Evolutionary conservation across 1,140 invertebrate genomes (phyloP).

Genomic region (Oryzaephilus surinamensis): DNA sequence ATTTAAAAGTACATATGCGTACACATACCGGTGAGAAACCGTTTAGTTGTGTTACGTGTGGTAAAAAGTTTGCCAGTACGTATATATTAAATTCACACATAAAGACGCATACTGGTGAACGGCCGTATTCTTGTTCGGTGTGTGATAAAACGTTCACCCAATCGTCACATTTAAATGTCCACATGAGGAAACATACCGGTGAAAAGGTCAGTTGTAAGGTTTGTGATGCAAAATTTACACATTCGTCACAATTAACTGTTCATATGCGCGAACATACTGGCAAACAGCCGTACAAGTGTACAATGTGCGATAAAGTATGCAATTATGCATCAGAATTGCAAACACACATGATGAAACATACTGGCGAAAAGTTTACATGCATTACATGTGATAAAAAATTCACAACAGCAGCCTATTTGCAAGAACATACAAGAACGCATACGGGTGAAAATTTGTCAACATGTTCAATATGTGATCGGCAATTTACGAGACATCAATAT

Average conservation of each 20-base stretch:
- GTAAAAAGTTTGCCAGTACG: slow-evolving; percentile 42
- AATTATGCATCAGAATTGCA: slow-evolving; percentile 73
- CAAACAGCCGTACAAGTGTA: slow-evolving; percentile 57
- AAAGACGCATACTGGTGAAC: slow-evolving; percentile 42
- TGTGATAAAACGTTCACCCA: slow-evolving; percentile 59
- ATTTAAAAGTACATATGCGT: slow-evolving; percentile 43
- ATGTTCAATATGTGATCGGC: slow-evolving; percentile 41
- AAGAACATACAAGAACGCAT: slow-evolving; percentile 24
- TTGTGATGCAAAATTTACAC: slow-evolving; percentile 46
- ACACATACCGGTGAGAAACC: slow-evolving; percentile 50
- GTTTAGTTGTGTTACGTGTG: slow-evolving; percentile 41
- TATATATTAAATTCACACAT: slow-evolving; percentile 41
- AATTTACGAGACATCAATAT: slow-evolving; percentile 36
- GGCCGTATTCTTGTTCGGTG: slow-evolving; percentile 53
- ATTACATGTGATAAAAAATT: slow-evolving; percentile 33
- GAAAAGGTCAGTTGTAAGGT: slow-evolving; percentile 36
- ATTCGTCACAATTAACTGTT: slow-evolving; percentile 48
- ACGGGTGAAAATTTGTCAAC: slow-evolving; percentile 33
- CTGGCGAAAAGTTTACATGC: slow-evolving; percentile 52
- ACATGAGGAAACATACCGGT: slow-evolving; percentile 44
- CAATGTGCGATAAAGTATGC: slow-evolving; percentile 55
- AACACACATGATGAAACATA: slow-evolving; percentile 69
- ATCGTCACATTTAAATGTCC: slow-evolving; percentile 52
- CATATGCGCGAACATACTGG: slow-evolving; percentile 61
- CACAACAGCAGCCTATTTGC: slow-evolving; percentile 28